Evolutionary conservation across 2,797 vertebrate genomes (phyloP), one percentile per base, ranked within the genome.

Genomic region (Acomys russatus): DNA sequence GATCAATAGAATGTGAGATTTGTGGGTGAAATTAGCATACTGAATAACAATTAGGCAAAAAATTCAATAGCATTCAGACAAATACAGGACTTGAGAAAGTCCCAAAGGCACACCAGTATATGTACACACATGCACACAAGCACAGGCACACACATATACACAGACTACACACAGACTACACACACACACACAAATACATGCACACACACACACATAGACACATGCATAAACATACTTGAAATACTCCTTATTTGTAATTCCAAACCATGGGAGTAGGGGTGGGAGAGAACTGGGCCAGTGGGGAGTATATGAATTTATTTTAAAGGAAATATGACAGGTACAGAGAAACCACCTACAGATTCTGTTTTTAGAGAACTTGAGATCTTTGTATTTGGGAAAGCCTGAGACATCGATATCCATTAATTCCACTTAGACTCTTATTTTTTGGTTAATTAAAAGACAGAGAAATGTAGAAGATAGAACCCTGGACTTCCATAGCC

Each of bases 21-120:
- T 99, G 99, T 99, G 99, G 99, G 98, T 98, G 98, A 99, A 99
- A 99, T 99, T 99, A 99, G 99, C 99, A 99, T 99, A 99, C 98
- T 99, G 99, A 99, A 99, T 99, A 99, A 99, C 99, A 99, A 99
- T 99, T 99, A 99, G 99, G 98, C 97, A 97, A 98, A 98, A 98
- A 98, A 99, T 99, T 99, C 99, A 98, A 99, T 99, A 98, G 98
- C 98, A 99, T 99, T 99, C 99, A 98, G 99, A 99, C 98, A 99
- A 99, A 99, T 99, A 99, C 98, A 98, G 98, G 98, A 98, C 98
- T 98, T 98, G 98, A 98, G 98, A 99, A 98, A 98, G 97, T 99
- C 98, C 98, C 98, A 98, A 82, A 98, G 98, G 98, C 97, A 98
- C 97, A 97, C 44, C 64, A 82, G 68, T 56, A 88, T 70, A 15